Conservation (phyloP, 2,888 invertebrate genomes). For the Hipparchia sbordonii region DNA sequence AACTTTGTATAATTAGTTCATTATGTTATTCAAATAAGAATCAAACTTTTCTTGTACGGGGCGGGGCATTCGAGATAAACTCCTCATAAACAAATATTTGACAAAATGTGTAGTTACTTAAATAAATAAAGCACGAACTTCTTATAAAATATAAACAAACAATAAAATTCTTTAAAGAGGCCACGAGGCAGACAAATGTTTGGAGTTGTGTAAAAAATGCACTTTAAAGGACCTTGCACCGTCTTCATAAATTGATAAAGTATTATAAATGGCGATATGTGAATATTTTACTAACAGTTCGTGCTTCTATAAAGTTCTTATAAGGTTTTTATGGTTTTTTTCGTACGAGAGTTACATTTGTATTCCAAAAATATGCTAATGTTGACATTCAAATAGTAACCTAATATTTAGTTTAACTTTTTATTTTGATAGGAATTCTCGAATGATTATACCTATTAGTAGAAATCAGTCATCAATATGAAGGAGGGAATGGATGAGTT, state of each 20-base stretch:
- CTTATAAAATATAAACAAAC: conserved; percentile 11
- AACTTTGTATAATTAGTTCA: no score
- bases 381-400: no score
- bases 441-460: no score
- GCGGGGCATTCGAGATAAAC: no score
- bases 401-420: no score
- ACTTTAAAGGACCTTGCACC: conserved; percentile 24
- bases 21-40: no score
- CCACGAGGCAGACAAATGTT: conserved; percentile 7
- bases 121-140: conserved; percentile 2
- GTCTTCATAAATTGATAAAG: conserved; percentile 18
- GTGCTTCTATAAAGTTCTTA: background rate
- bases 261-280: conserved; percentile 15
- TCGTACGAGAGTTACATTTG: background rate
- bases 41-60: no score
- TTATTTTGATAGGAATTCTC: no score
- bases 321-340: background rate
- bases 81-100: no score
- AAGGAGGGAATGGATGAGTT: no score
- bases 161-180: conserved; percentile 15
- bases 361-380: no score
- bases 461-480: no score
- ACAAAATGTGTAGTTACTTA: background rate
- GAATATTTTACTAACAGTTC: background rate
- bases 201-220: conserved; percentile 25